Evolutionary conservation across 1,140 invertebrate species (phyloP).

Genomic region (Dendroctonus ponderosae): DNA sequence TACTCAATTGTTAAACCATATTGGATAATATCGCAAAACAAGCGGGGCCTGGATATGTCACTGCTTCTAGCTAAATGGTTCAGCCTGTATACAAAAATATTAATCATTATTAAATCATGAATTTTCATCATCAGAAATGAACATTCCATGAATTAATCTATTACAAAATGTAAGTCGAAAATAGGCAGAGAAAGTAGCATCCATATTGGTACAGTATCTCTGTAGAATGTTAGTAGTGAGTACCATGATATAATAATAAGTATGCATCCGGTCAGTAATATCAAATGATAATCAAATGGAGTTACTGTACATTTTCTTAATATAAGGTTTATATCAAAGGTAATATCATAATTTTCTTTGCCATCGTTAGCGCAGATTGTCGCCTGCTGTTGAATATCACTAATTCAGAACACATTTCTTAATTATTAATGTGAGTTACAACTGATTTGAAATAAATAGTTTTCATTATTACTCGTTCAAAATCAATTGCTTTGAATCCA

Average conservation of each 20-base stretch:
- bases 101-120: neutral
- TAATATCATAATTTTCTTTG: neutral
- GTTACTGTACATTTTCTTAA: conserved; percentile 13
- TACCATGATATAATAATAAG: neutral
- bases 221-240: neutral
- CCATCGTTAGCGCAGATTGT: neutral
- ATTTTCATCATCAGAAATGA: neutral
- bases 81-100: neutral
- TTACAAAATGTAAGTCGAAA: neutral
- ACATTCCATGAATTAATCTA: neutral
- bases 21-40: too few species aligned
- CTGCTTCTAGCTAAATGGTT: too few species aligned
- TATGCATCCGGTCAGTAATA: conserved; percentile 10
- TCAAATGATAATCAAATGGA: conserved; percentile 18
- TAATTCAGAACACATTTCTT: neutral
- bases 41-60: too few species aligned
- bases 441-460: neutral
- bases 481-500: neutral
- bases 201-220: neutral
- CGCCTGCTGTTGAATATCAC: neutral
- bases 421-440: neutral
- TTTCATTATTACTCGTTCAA: neutral
- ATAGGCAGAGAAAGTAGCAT: neutral
- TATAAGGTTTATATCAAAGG: neutral
- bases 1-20: too few species aligned